A percentile compares a stretch with the other conserved stretches of the same genome.
phyloP scores from a whole-genome alignment of 2,113 vertebrate species.

The Ophiodon elongatus region DNA sequence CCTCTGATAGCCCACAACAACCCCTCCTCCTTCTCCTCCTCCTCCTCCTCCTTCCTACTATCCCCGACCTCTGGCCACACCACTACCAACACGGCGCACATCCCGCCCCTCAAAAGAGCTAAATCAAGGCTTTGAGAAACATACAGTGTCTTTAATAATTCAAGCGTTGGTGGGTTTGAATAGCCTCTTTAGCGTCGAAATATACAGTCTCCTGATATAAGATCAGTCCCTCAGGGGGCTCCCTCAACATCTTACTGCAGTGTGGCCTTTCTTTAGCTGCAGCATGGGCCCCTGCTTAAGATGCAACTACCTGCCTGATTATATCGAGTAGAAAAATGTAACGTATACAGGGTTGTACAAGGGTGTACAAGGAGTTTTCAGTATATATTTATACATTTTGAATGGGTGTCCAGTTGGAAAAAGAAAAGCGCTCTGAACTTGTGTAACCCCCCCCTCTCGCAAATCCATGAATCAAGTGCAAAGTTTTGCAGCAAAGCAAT shows the following conservation, averaged over 20 bases:
- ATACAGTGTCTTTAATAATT: conserved; percentile 87
- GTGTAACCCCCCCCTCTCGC: conserved; percentile 30
- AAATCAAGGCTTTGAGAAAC: conserved; percentile 86
- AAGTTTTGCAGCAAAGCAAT: conserved; percentile 82
- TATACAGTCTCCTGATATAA: conserved; percentile 85
- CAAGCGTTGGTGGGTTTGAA: conserved; percentile 82
- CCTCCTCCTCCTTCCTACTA: neutral
- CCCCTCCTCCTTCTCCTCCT: conserved; percentile 1
- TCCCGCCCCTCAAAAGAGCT: conserved; percentile 70
- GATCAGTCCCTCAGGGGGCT: conserved; percentile 77
- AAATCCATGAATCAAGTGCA: conserved; percentile 74
- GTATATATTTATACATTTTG: conserved; percentile 47
- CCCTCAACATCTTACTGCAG: conserved; percentile 63
- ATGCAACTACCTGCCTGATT: conserved; percentile 75
- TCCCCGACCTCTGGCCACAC: conserved; percentile 46
- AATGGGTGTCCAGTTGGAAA: conserved; percentile 34
- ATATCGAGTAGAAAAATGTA: conserved; percentile 40
- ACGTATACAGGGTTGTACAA: neutral
- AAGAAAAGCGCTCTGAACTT: conserved; percentile 47
- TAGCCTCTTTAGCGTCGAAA: conserved; percentile 83
- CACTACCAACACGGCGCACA: conserved; percentile 47
- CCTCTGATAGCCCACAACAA: conserved; percentile 57
- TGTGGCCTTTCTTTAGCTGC: conserved; percentile 51
- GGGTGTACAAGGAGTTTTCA: conserved; percentile 14
- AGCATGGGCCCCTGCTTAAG: conserved; percentile 60